Evolutionary conservation across 2,888 invertebrate genomes (phyloP).

Genomic region (Mythimna impura): DNA sequence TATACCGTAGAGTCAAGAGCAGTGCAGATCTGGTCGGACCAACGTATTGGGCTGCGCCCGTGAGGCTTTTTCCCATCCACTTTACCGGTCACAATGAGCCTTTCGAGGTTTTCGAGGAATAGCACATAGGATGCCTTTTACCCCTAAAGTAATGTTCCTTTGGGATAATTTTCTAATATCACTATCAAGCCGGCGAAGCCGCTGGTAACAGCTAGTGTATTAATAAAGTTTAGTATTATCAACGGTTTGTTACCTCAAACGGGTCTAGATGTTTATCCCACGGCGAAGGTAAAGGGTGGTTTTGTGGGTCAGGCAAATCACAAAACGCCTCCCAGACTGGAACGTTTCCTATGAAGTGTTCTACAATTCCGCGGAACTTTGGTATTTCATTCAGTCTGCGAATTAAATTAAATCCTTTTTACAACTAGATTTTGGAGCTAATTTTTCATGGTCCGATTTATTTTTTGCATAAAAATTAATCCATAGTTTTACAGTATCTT

Average conservation of each 20-base stretch:
- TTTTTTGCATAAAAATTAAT: not conserved
- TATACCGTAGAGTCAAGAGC: too few species aligned
- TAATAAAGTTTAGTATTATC: not conserved
- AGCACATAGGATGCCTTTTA: too few species aligned
- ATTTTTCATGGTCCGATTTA: not conserved
- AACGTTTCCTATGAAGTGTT: slow-evolving; percentile 91
- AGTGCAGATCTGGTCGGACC: too few species aligned
- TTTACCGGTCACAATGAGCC: too few species aligned
- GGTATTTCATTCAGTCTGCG: slow-evolving; percentile 85
- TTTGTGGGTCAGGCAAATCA: slow-evolving; percentile 94
- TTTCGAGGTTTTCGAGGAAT: too few species aligned
- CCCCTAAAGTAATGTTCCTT: too few species aligned
- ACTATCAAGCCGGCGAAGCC: too few species aligned
- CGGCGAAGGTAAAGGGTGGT: slow-evolving; percentile 92
- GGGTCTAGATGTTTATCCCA: slow-evolving; percentile 91
- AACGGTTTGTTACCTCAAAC: slow-evolving; percentile 87
- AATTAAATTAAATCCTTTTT: slow-evolving; percentile 12
- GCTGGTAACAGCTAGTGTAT: not conserved
- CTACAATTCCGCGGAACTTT: slow-evolving; percentile 91
- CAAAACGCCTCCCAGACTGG: slow-evolving; percentile 93
- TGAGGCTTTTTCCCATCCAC: too few species aligned
- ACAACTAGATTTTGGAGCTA: not conserved
- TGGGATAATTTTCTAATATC: too few species aligned
- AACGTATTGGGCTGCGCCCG: too few species aligned
- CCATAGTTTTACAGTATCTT: not conserved